Evolutionary conservation across 2,888 invertebrate genomes (phyloP).

Genomic region (Euzophera pinguis): DNA sequence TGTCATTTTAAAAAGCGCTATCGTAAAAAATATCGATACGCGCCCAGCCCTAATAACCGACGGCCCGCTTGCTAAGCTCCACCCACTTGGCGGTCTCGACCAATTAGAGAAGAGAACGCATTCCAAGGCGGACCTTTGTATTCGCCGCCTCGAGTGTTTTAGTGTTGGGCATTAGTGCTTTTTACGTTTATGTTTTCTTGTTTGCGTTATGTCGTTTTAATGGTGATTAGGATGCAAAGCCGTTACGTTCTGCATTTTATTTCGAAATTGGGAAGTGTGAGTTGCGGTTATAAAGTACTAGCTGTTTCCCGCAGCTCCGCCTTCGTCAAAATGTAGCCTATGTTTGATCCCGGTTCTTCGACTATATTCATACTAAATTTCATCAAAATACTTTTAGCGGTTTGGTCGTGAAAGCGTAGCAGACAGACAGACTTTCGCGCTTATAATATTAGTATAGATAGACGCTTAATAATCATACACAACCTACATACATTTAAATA

Average conservation of each 20-base stretch:
- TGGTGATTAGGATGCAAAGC: constrained; percentile 31
- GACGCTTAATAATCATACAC: no score
- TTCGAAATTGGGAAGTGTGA: background rate
- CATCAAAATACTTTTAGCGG: no score
- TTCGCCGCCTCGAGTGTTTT: constrained; percentile 57
- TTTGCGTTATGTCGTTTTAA: constrained; percentile 52
- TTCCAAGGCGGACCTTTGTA: constrained; percentile 43
- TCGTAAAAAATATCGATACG: constrained; percentile 59
- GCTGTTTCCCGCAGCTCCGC: no score
- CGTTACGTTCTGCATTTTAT: constrained; percentile 26
- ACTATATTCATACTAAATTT: no score
- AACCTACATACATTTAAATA: no score
- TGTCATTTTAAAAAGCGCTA: constrained; percentile 55
- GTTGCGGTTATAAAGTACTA: background rate
- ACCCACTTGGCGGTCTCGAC: constrained; percentile 47
- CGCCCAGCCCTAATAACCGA: constrained; percentile 53
- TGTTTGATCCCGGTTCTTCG: no score
- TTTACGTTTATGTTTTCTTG: constrained; percentile 61
- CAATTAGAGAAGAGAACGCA: constrained; percentile 44
- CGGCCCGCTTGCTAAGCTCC: constrained; percentile 52
- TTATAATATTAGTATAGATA: no score
- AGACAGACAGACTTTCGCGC: no score
- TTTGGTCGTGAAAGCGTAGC: no score
- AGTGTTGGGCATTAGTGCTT: constrained; percentile 69
- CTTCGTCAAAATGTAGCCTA: no score